Evolutionary conservation across 2,113 vertebrate genomes (phyloP), one percentile per base, ranked within the genome.

Genomic region (Pelmatolapia mariae): DNA sequence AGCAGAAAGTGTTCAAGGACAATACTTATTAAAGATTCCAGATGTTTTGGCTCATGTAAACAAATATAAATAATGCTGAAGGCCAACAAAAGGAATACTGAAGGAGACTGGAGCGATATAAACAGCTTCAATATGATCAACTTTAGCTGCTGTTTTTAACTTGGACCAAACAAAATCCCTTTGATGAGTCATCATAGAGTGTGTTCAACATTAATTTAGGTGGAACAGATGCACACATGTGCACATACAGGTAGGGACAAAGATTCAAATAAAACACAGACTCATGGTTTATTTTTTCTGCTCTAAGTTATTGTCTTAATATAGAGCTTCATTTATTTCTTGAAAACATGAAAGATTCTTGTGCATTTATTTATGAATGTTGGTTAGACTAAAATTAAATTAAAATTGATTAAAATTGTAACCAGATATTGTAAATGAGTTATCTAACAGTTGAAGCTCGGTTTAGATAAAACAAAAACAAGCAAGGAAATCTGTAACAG

Each of bases 1-100:
- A 40, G 63, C 63, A 68, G 63, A 68, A 40, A 68, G 36, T 40
- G 61, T 38, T 0, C 6, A 3, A 66, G 33, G 0, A 22, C 31
- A 38, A 66, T 22, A 22, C 10, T 38, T n/a, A 5, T 38, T n/a
- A 66, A 22, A 38, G 18, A 66, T 12, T 38, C 33, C 10, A 66
- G 61, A 66, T 66, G 33, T n/a, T 36, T 36, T 12, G 4, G 31
- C 33, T 8, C 18, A 66, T 66, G 4, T 0, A n/a, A 36, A 66
- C 10, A 38, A 66, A 38, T n/a, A 38, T n/a, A 66, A 38, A 66
- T 12, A 66, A 66, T 38, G 18, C 18, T 66, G 18, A 36, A 36
- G 18, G 61, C 10, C 61, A n/a, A 63, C 59, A 63, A 63, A 36
- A 63, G 31, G n/a, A 36, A 36, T 19, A 36, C 59, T 63, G 59